Base-by-base conservation (phyloP, 2,888 invertebrate genomes). In the Platycheirus rosarum region DNA sequence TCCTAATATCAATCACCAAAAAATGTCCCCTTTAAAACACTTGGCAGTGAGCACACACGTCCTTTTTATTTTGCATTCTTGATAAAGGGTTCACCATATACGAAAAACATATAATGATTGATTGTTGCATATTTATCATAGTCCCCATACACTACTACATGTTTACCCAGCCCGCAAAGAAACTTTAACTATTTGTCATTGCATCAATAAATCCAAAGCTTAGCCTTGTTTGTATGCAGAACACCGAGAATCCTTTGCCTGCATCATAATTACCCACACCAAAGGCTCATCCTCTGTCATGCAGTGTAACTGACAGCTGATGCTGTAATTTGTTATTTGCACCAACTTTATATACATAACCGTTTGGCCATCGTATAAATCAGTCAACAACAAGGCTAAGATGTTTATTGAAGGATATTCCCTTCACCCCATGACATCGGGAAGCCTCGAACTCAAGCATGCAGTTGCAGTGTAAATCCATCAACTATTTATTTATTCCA, bases 301-400 rank as follows among this genome's bases (percentile, higher is more conserved):
- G 14, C 11, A 37, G 13, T 60, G 62, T 48, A 75, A 75, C 75
- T 65, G 75, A 65, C 75, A 60, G 42, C n/a, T n/a, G n/a, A 29
- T 42, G 42, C 60, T 66, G 53, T 70, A 70, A 75, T 75, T 75
- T 65, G 60, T 74, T 69, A 63, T 57, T 48, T 69, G 18, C 42
- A 32, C 42, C 37, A 35, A 55, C 42, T 55, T 13, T 14, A 53
- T 8, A 13, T 18, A 44, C 42, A 8, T 5, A 42, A 26, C 29
- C 42, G 18, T 60, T 60, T 23, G 74, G 37, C 65, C 70, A 37
- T 75, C 75, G 66, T 70, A 80, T 75, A 80, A 80, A 80, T 80
- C 80, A 75, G 70, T 65, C 70, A 65, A 26, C 75, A 40, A 40
- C 57, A 65, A 75, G 69, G 75, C 60, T 65, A 63, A 79, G 48